phyloP scores from a whole-genome alignment of 2,888 invertebrate genomes.

The Cylloceria caligata region DNA sequence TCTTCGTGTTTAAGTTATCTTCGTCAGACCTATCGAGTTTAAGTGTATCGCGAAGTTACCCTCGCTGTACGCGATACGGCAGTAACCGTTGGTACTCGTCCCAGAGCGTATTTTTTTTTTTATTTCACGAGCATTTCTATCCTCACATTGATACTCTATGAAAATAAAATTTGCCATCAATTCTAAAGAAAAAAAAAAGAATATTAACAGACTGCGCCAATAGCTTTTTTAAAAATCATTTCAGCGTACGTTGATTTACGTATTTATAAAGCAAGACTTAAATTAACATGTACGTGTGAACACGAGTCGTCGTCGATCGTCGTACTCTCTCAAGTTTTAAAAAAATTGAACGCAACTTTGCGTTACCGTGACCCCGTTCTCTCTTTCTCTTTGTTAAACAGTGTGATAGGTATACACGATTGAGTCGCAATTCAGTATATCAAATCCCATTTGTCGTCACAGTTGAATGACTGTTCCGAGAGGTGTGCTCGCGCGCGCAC shows the following conservation, averaged over 20 bases:
- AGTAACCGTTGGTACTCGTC: no score
- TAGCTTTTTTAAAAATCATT: slow-evolving; percentile 27
- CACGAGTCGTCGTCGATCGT: slow-evolving; percentile 66
- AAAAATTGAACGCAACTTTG: slow-evolving; percentile 69
- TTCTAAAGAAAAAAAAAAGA: no score
- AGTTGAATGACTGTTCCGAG: slow-evolving; percentile 61
- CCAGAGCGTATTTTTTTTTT: no score
- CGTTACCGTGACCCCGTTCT: slow-evolving; percentile 72
- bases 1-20: no score
- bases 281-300: slow-evolving; percentile 76
- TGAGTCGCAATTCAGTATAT: slow-evolving; percentile 11
- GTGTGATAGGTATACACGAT: slow-evolving; percentile 14
- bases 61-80: no score
- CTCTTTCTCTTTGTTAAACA: slow-evolving; percentile 50
- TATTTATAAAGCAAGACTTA: slow-evolving; percentile 75
- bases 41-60: no score
- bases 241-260: slow-evolving; percentile 55
- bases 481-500: background rate
- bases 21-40: no score
- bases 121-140: no score
- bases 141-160: no score
- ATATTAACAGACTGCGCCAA: background rate
- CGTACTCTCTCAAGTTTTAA: slow-evolving; percentile 46
- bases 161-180: no score
- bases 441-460: slow-evolving; percentile 43